Conservation (phyloP, 2,797 vertebrate species). For the Pteropus rufus region DNA sequence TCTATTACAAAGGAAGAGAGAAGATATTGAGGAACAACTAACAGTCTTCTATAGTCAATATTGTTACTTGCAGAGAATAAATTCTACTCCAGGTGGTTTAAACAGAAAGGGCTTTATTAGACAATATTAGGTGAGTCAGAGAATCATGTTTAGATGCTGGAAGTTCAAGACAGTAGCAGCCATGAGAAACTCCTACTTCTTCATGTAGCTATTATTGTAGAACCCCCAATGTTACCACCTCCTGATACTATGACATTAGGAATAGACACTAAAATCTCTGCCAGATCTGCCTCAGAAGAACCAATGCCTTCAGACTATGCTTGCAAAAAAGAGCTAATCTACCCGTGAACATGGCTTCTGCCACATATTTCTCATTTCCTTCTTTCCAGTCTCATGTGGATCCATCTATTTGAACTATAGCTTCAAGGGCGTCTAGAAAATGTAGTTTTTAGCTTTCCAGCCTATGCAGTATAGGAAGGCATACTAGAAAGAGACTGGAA, state of each 20-base stretch:
- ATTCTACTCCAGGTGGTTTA: background rate
- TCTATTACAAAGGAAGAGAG: background rate
- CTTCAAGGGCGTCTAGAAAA: background rate
- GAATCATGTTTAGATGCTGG: background rate
- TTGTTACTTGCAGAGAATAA: background rate
- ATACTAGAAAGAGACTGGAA: background rate
- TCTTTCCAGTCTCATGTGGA: background rate
- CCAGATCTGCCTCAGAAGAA: background rate
- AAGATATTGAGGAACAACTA: background rate
- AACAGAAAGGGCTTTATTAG: background rate
- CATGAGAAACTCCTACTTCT: background rate
- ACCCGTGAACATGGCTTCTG: background rate
- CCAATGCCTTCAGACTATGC: background rate
- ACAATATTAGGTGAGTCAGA: background rate
- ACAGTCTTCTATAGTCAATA: background rate
- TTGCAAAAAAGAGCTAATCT: background rate
- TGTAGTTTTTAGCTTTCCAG: background rate
- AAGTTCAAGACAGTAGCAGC: background rate
- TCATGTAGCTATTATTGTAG: background rate
- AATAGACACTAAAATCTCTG: background rate
- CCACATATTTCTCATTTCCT: background rate
- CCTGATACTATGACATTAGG: background rate
- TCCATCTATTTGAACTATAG: background rate
- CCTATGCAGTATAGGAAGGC: background rate
- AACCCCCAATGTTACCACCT: background rate